Conservation (phyloP, 1,140 invertebrate genomes). For the Trachymyrmex cornetzi region DNA sequence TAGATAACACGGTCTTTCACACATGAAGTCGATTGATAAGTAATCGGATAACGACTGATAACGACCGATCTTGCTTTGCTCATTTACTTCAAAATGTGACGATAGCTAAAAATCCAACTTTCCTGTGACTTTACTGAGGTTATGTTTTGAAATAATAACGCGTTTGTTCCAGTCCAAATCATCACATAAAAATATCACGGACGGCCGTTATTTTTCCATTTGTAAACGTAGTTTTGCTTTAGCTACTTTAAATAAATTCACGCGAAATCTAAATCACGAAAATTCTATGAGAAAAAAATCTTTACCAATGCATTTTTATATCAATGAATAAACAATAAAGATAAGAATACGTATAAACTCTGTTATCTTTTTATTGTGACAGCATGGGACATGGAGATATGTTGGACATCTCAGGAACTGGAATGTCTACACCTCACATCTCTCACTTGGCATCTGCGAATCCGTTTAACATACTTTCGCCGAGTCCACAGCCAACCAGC, state of each 20-base stretch:
- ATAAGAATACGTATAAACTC: not conserved
- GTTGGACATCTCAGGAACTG: conserved; percentile 71
- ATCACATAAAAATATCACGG: conserved; percentile 68
- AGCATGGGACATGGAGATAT: conserved; percentile 76
- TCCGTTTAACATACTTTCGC: conserved; percentile 74
- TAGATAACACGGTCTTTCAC: not conserved
- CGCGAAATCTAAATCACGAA: not conserved
- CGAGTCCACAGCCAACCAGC: conserved; percentile 77
- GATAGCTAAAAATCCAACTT: not conserved
- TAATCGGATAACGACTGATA: not conserved
- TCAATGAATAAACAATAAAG: not conserved
- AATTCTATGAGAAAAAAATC: not conserved
- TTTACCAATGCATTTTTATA: not conserved
- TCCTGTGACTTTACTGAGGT: conserved; percentile 43
- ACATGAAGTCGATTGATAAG: not conserved
- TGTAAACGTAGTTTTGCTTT: not conserved
- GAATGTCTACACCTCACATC: conserved; percentile 76
- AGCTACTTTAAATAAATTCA: not conserved
- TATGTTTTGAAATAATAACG: conserved; percentile 64
- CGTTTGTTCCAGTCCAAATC: conserved; percentile 23
- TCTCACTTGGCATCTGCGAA: conserved; percentile 75
- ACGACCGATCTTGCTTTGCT: not conserved
- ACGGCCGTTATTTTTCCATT: not conserved
- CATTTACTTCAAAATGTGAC: not conserved
- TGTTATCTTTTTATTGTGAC: conserved; percentile 6